Base-by-base conservation (phyloP, 2,113 vertebrate species). In the Carettochelys insculpta region DNA sequence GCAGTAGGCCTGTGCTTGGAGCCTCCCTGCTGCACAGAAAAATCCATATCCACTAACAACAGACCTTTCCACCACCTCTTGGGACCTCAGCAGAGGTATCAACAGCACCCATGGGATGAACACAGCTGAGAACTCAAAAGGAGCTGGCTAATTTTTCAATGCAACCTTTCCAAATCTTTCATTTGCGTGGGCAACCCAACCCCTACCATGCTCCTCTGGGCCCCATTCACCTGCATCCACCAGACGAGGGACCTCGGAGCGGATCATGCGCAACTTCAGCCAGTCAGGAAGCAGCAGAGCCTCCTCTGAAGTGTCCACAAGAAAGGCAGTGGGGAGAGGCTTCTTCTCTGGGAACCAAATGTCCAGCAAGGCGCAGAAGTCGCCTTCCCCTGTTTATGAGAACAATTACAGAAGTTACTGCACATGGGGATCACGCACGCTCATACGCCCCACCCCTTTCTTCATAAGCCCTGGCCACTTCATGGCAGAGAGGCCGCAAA, bases 301-400 rank as follows among this genome's bases (percentile, higher is more conserved):
- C 93, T 99, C 99, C 92, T 99, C 99, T 0, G 99, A 99, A 0
- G 99, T 99, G 98, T 99, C 99, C 51, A 99, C 99, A 94, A 99
- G 96, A 94, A 99, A 99, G 53, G 99, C 99, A 1, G 99, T 99
- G 56, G 99, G 99, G 41, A 99, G 98, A 0, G 99, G 99, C 89
- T 99, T 99, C 94, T 99, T 99, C 94, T 99, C 99, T 0, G 99
- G 99, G 93, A 99, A 99, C 99, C 99, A 99, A 94, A 99, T 99
- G 90, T 99, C 98, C 96, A 99, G 88, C 58, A 99, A 97, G 38
- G 96, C 93, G 58, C 96, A 98, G 96, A 99, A 99, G 92, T 99
- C 99, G 34, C 98, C 97, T 47, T 99, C 99, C 5, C 98, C 99
- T 97, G 95, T 94, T 97, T 91, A 89, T 43, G 43, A 93, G 48